A percentile compares a stretch with the other conserved stretches of the same genome.
These are phyloP conservation scores for Cyprinus carpio DNA, from an alignment of 2,113 vertebrate species.

Conservation along the genomic window DNA sequence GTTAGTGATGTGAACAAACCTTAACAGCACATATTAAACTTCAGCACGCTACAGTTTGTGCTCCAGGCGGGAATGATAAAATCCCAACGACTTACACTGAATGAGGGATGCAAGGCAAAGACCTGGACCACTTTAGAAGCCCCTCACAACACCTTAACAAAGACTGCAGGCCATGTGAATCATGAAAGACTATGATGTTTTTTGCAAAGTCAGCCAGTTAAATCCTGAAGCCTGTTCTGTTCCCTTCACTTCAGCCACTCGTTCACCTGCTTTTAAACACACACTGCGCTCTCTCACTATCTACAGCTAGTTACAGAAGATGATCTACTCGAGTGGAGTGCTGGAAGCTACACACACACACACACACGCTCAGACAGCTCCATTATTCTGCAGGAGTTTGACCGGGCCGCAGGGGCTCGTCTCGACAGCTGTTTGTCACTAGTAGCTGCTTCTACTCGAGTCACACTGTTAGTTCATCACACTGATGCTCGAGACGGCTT, in stretches of 20 bases:
- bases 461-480: not conserved
- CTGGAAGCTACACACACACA: not conserved
- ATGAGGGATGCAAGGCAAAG: too few relatives aligned
- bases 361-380: not conserved
- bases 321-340: constrained; percentile 11
- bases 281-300: not conserved
- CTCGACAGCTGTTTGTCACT: constrained; percentile 20
- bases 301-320: constrained; percentile 29
- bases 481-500: not conserved
- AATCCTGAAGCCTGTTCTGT: not conserved
- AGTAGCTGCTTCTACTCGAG: not conserved
- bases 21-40: too few relatives aligned
- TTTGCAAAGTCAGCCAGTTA: constrained; percentile 18
- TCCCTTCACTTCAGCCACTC: not conserved
- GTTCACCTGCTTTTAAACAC: constrained; percentile 18
- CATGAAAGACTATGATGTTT: not conserved
- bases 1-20: too few relatives aligned
- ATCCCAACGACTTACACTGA: too few relatives aligned
- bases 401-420: not conserved
- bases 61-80: too few relatives aligned
- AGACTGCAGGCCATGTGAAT: not conserved
- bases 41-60: too few relatives aligned
- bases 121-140: not conserved
- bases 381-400: constrained; percentile 14
- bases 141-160: not conserved